A percentile compares a stretch with the other conserved stretches of the same genome.
Conservation (phyloP, 35 echinoderm and acorn worm species). For the Apostichopus japonicus region DNA sequence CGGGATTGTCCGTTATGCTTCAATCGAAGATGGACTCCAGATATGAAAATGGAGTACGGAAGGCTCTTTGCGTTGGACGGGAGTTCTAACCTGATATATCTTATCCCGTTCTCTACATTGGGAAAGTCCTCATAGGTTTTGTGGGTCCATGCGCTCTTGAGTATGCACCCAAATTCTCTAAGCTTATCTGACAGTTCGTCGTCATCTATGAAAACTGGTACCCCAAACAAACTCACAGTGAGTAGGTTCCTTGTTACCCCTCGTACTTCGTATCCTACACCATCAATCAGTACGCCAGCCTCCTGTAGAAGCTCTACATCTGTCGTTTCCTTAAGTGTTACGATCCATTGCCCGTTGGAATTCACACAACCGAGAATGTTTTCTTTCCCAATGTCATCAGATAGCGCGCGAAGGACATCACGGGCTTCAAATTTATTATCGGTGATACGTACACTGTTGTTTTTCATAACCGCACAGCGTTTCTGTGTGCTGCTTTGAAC, state of each 20-base stretch:
- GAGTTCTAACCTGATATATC: not conserved
- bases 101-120: conserved; percentile 27
- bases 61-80: conserved; percentile 22
- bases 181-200: conserved; percentile 13
- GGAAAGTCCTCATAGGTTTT: conserved; percentile 43
- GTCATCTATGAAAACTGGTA: not conserved
- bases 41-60: not conserved
- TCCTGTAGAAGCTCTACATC: conserved; percentile 26
- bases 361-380: conserved; percentile 41
- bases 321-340: not conserved
- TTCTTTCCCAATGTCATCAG: conserved; percentile 20
- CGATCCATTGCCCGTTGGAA: not conserved
- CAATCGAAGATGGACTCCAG: not conserved
- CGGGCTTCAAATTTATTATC: not conserved
- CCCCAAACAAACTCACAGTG: conserved; percentile 14
- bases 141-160: not conserved
- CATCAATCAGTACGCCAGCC: not conserved
- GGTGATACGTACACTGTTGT: conserved; percentile 3
- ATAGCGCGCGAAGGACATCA: not conserved
- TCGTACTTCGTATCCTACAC: not conserved
- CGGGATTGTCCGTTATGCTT: conserved; percentile 29
- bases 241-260: conserved; percentile 24
- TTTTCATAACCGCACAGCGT: not conserved
- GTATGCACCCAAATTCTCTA: not conserved
- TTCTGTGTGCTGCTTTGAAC: not conserved